Conservation (phyloP, 2,113 vertebrate genomes). For the Petrocephalus zakoni region DNA sequence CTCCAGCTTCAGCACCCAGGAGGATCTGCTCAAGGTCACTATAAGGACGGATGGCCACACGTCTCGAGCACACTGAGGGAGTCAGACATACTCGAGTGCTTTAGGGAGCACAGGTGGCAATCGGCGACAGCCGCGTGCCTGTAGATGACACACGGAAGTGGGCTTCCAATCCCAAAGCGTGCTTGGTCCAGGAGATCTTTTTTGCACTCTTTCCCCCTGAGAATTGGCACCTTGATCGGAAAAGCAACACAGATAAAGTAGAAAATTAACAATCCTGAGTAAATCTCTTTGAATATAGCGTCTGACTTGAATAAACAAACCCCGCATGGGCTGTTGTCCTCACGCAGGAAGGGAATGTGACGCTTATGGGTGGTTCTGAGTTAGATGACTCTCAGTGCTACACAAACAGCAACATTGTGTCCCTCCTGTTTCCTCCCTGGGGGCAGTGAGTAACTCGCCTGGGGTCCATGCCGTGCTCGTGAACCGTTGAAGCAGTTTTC, state of each 20-base stretch:
- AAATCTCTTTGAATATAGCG: background rate
- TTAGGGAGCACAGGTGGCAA: background rate
- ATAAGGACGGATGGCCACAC: background rate
- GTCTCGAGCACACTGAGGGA: background rate
- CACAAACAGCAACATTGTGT: background rate
- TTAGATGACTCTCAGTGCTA: background rate
- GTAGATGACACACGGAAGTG: background rate
- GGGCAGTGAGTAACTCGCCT: background rate
- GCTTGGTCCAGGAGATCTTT: background rate
- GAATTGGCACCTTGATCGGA: background rate
- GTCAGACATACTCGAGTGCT: background rate
- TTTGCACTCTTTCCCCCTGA: background rate
- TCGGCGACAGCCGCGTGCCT: background rate
- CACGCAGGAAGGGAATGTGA: background rate
- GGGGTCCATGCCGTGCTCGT: background rate
- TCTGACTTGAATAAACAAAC: background rate
- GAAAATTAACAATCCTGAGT: background rate
- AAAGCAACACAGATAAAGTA: background rate
- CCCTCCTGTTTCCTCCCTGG: background rate
- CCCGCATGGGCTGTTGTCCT: background rate
- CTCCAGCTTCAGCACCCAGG: slow-evolving; percentile 67
- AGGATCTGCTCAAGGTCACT: slow-evolving; percentile 82
- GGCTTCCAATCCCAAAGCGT: background rate
- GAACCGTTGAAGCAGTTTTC: background rate
- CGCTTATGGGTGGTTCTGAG: background rate